Conservation (phyloP, 2,113 vertebrate species). For the Callipepla californica region DNA sequence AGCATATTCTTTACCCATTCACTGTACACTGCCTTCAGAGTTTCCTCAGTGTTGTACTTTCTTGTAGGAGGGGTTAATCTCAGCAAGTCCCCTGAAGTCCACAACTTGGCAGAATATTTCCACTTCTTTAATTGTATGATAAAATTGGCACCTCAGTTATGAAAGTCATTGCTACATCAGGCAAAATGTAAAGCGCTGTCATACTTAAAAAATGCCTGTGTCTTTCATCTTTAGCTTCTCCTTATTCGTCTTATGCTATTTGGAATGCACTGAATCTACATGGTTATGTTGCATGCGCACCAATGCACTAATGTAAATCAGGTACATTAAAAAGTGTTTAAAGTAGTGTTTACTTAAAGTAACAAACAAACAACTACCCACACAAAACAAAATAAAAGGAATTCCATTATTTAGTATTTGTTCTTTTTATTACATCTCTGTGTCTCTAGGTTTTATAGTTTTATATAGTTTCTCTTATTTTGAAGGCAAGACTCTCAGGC, state of each 20-base stretch:
- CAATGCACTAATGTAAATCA: not conserved
- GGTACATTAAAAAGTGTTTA: not conserved
- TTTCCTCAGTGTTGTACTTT: not conserved
- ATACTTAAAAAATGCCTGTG: not conserved
- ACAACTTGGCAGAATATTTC: not conserved
- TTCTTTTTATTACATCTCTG: not conserved
- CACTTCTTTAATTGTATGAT: not conserved
- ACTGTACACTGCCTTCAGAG: not conserved
- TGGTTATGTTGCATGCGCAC: not conserved
- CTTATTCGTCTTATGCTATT: not conserved
- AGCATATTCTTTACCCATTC: not conserved
- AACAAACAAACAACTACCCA: not conserved
- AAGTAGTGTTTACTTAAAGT: not conserved
- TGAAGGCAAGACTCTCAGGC: not conserved
- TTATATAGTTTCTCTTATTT: not conserved
- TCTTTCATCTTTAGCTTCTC: not conserved
- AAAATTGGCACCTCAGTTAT: not conserved
- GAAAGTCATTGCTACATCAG: not conserved
- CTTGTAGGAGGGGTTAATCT: not conserved
- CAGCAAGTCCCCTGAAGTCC: not conserved
- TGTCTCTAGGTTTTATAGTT: not conserved
- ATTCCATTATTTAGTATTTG: not conserved
- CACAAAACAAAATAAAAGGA: not conserved
- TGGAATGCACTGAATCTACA: not conserved
- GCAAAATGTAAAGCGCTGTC: not conserved